Conservation (phyloP, 2,888 invertebrate genomes). For the Idaea straminata region DNA sequence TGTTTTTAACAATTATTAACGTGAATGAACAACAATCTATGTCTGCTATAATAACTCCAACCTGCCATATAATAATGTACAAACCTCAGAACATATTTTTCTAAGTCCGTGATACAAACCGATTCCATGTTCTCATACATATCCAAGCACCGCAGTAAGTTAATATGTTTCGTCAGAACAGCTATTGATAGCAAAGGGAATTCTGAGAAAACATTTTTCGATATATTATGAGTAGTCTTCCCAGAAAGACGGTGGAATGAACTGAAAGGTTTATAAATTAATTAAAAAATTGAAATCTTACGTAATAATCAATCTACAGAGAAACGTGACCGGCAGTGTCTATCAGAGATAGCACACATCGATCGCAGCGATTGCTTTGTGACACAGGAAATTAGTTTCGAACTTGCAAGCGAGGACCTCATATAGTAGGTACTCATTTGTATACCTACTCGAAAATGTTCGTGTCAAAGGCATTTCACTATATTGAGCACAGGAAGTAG, state of each 20-base stretch:
- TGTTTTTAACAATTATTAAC: not conserved
- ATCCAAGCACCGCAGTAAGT: not conserved
- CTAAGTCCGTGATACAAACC: not conserved
- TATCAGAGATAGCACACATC: conserved; percentile 52
- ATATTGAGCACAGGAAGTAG: not conserved
- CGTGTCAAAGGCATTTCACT: not conserved
- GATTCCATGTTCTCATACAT: not conserved
- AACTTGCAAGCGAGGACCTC: conserved; percentile 52
- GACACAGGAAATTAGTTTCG: conserved; percentile 73
- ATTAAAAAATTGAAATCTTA: conserved; percentile 20
- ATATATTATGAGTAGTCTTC: not conserved
- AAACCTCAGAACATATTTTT: too few species aligned
- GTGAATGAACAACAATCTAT: not conserved
- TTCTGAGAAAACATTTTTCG: not conserved
- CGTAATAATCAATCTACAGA: conserved; percentile 50
- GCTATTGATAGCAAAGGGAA: not conserved
- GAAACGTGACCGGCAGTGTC: conserved; percentile 42
- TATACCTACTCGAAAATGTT: not conserved
- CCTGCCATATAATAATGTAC: too few species aligned
- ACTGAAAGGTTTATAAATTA: not conserved
- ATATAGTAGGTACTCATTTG: conserved; percentile 21
- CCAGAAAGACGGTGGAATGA: conserved; percentile 11
- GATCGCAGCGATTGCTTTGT: conserved; percentile 66
- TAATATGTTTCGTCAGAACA: too few species aligned
- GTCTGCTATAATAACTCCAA: too few species aligned